A percentile compares a stretch with the other conserved stretches of the same genome.
These are phyloP conservation scores for Calameuta idolon DNA, from an alignment of 2,888 invertebrate genomes.

Conservation along the genomic window DNA sequence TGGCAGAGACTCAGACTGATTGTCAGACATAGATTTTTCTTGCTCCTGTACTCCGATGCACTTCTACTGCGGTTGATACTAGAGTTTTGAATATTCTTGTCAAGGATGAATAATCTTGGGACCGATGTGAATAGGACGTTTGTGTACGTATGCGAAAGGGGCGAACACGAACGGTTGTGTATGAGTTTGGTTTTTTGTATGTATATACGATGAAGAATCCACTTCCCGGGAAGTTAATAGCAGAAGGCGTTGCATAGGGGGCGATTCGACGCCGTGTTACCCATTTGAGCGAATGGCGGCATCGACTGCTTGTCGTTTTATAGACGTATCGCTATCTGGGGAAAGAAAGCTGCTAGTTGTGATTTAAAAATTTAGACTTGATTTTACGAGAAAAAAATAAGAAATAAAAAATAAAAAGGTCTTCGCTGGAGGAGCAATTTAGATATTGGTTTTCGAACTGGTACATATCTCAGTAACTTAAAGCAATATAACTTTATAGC, in stretches of 20 bases:
- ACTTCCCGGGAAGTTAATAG: background rate
- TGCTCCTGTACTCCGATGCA: background rate
- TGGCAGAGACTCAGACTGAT: background rate
- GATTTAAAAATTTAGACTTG: background rate
- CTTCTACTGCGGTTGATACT: background rate
- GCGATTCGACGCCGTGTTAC: background rate
- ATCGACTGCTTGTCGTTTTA: background rate
- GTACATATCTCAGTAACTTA: background rate
- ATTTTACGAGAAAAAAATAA: background rate
- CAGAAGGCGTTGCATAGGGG: background rate
- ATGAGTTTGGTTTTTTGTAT: background rate
- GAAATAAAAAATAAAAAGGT: background rate
- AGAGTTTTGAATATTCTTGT: background rate
- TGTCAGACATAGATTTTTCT: background rate
- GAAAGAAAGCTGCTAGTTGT: background rate
- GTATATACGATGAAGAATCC: background rate
- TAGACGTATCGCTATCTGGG: background rate
- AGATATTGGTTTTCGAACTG: background rate
- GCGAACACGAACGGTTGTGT: background rate
- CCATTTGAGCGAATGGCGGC: background rate
- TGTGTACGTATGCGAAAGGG: background rate
- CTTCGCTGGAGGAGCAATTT: background rate
- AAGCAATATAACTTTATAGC: background rate
- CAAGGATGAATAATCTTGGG: background rate
- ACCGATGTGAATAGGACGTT: background rate